Conservation (phyloP, 2,888 invertebrate genomes). For the Chalcis sispes region DNA sequence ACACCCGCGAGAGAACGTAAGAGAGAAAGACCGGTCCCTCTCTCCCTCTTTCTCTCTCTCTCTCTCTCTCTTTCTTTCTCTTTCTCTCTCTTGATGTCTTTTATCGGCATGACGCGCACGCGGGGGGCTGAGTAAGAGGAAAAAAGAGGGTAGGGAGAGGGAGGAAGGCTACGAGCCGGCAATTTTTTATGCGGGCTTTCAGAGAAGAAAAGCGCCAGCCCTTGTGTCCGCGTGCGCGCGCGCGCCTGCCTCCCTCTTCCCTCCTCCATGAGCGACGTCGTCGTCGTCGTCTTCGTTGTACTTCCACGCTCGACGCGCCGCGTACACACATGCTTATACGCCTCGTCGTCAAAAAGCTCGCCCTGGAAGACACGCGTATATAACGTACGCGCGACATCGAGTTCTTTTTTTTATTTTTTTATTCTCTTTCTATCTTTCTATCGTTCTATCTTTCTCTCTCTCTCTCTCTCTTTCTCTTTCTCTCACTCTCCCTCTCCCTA, state of each 20-base stretch:
- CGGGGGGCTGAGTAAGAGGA: no score
- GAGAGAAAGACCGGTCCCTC: neutral
- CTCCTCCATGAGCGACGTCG: neutral
- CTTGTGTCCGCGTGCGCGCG: conserved; percentile 21
- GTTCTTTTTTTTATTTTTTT: no score
- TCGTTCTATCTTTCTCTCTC: neutral
- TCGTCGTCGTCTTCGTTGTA: no score
- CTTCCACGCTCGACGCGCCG: no score
- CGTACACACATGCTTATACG: no score
- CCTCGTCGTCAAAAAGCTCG: conserved; percentile 29
- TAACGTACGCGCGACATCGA: no score
- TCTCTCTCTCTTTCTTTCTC: no score
- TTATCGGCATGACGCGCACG: conserved; percentile 31
- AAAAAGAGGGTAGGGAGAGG: no score
- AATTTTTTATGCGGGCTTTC: conserved; percentile 54
- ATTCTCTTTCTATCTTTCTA: no score
- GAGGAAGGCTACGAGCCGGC: conserved; percentile 22
- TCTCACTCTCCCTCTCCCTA: neutral
- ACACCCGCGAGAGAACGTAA: neutral
- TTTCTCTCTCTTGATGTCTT: conserved; percentile 27
- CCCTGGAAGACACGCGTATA: conserved; percentile 5
- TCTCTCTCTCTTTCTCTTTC: neutral
- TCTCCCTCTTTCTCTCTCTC: no score
- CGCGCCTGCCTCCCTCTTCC: neutral
- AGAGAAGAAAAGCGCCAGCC: conserved; percentile 41